Percentiles rank a stretch among this genome's conserved stretches.
phyloP scores from a whole-genome alignment of 2,113 vertebrate species.

The Melanotaenia duboulayi region DNA sequence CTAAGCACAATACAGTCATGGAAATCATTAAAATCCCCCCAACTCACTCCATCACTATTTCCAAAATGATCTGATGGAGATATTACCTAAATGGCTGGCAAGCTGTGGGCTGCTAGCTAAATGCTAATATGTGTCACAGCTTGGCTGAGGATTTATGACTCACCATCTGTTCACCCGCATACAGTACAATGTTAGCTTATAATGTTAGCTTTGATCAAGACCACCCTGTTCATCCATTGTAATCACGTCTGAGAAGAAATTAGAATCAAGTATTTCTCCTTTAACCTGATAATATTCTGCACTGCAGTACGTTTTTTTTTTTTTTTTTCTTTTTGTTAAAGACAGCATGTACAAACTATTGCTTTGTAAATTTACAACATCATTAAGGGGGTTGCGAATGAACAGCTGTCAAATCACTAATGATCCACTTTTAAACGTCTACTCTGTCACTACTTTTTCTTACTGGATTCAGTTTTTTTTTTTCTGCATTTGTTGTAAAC shows the following conservation, averaged over 20 bases:
- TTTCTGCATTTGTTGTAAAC: constrained; percentile 23
- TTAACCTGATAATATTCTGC: constrained; percentile 68
- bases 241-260: constrained; percentile 81
- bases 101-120: constrained; percentile 84
- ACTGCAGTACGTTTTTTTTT: too few species aligned
- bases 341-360: constrained; percentile 57
- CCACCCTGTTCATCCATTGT: constrained; percentile 81
- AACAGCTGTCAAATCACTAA: constrained; percentile 10
- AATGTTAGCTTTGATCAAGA: constrained; percentile 86
- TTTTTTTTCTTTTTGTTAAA: too few species aligned
- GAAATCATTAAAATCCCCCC: constrained; percentile 64
- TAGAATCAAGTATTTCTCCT: constrained; percentile 69
- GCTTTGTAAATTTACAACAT: constrained; percentile 58
- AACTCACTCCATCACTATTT: constrained; percentile 82
- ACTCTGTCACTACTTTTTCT: background rate
- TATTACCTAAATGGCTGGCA: constrained; percentile 86
- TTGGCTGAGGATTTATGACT: constrained; percentile 83
- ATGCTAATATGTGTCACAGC: constrained; percentile 87
- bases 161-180: constrained; percentile 85
- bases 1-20: constrained; percentile 61
- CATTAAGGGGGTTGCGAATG: constrained; percentile 31
- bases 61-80: constrained; percentile 85
- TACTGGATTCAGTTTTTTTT: constrained; percentile 9
- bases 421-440: background rate
- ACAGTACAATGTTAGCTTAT: constrained; percentile 84